Conservation (phyloP, 1,140 invertebrate species). For the Prorops nasuta region DNA sequence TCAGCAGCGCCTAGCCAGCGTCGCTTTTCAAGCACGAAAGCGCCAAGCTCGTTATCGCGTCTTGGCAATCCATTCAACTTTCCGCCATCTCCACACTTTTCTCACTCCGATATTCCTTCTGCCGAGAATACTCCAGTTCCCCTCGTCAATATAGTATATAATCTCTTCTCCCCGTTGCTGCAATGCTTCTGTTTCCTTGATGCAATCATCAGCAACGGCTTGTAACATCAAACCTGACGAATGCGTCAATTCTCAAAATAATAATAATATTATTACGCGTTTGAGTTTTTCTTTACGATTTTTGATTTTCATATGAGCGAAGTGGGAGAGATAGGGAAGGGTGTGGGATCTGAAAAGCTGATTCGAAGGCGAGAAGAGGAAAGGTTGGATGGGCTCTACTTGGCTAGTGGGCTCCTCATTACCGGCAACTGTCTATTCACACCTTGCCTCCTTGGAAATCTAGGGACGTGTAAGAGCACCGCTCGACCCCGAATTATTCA, state of each 20-base stretch:
- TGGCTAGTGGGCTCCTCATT: constrained; percentile 40
- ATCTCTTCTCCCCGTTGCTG: too few species aligned
- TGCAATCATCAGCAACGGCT: too few species aligned
- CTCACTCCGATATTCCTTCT: neutral
- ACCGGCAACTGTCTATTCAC: constrained; percentile 38
- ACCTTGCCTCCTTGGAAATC: constrained; percentile 21
- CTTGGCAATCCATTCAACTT: constrained; percentile 46
- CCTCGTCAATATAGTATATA: too few species aligned
- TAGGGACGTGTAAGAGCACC: constrained; percentile 25
- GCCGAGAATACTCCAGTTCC: constrained; percentile 13
- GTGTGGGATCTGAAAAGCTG: too few species aligned
- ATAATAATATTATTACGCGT: too few species aligned
- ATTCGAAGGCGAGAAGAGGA: constrained; percentile 22
- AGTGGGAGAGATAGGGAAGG: constrained; percentile 3
- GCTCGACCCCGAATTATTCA: constrained; percentile 1
- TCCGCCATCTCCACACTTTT: constrained; percentile 8
- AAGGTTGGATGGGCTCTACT: constrained; percentile 28
- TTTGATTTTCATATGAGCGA: too few species aligned
- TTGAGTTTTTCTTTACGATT: too few species aligned
- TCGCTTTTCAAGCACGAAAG: constrained; percentile 30
- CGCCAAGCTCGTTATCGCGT: constrained; percentile 40
- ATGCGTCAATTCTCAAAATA: too few species aligned
- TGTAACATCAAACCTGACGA: too few species aligned
- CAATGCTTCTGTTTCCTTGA: too few species aligned
- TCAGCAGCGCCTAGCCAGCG: constrained; percentile 20